Conservation (phyloP, 2,888 invertebrate genomes). For the Athalia cordata region DNA sequence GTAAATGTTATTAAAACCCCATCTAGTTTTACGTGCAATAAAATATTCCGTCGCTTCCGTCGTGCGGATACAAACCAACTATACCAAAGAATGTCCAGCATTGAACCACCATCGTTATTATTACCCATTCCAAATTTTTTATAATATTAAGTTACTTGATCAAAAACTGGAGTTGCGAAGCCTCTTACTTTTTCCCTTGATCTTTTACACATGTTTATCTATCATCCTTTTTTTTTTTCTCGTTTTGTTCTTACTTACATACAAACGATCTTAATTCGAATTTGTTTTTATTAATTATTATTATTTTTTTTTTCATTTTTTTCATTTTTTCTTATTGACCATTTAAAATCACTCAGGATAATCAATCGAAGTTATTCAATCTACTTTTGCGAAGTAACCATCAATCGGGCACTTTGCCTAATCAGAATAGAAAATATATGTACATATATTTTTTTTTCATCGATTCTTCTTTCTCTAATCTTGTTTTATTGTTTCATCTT, state of each 20-base stretch:
- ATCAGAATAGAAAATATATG: too few relatives aligned
- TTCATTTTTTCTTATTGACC: constrained; percentile 2
- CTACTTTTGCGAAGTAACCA: constrained; percentile 20
- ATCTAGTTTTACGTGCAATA: constrained; percentile 48
- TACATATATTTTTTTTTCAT: too few relatives aligned
- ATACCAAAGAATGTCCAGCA: constrained; percentile 54
- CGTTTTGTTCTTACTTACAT: constrained; percentile 13
- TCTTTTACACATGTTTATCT: not conserved
- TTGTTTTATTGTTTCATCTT: constrained; percentile 13
- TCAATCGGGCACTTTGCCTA: constrained; percentile 2
- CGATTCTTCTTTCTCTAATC: not conserved
- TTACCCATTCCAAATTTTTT: constrained; percentile 33
- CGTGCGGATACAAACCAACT: constrained; percentile 62
- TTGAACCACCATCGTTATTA: constrained; percentile 27
- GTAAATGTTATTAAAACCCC: constrained; percentile 46
- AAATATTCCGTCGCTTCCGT: constrained; percentile 58
- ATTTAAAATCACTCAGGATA: constrained; percentile 19
- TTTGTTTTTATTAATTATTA: constrained; percentile 36
- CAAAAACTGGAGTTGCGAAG: constrained; percentile 19
- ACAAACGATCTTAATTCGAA: constrained; percentile 35
- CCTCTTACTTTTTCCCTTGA: not conserved
- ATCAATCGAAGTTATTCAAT: constrained; percentile 24
- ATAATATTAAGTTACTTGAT: constrained; percentile 5
- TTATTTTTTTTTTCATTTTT: constrained; percentile 45
- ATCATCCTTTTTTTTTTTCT: not conserved